These are phyloP conservation scores for Coecobrya sp. DNA, from an alignment of 2,888 invertebrate species.

Conservation along the genomic window DNA sequence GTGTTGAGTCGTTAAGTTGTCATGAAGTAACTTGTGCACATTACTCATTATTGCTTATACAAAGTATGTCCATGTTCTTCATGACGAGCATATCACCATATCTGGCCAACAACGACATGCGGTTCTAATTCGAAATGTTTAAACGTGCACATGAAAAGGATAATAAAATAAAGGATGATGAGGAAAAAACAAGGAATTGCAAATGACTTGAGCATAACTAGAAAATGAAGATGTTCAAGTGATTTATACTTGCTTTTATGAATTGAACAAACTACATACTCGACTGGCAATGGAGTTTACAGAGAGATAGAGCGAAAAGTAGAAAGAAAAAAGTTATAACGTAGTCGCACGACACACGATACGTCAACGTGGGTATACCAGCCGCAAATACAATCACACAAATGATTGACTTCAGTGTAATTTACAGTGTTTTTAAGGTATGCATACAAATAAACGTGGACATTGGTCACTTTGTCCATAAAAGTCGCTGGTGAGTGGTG, in stretches of 20 bases:
- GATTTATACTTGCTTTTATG: constrained; percentile 1
- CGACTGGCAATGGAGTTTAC: neutral
- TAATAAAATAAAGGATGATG: constrained; percentile 32
- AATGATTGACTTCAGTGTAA: constrained; percentile 44
- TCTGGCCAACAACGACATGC: neutral
- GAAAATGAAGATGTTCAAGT: constrained; percentile 56
- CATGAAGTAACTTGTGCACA: constrained; percentile 4
- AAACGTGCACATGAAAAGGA: constrained; percentile 45
- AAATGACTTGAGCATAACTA: constrained; percentile 1
- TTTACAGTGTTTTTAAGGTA: too few species aligned
- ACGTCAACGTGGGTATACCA: neutral
- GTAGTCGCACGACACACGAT: neutral
- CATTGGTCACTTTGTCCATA: too few species aligned
- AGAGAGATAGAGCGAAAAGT: neutral
- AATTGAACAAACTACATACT: neutral
- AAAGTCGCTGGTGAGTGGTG: too few species aligned
- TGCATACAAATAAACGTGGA: too few species aligned
- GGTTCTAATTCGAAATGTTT: constrained; percentile 47
- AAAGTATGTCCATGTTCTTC: neutral
- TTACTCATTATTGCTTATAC: constrained; percentile 26
- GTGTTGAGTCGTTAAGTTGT: constrained; percentile 5
- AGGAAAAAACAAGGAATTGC: neutral
- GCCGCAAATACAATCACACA: neutral
- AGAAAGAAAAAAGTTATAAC: neutral
- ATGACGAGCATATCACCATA: constrained; percentile 40